A percentile compares a stretch with the other conserved stretches of the same genome.
These are phyloP conservation scores for Conger conger DNA, from an alignment of 2,113 vertebrate species.

Conservation along the genomic window DNA sequence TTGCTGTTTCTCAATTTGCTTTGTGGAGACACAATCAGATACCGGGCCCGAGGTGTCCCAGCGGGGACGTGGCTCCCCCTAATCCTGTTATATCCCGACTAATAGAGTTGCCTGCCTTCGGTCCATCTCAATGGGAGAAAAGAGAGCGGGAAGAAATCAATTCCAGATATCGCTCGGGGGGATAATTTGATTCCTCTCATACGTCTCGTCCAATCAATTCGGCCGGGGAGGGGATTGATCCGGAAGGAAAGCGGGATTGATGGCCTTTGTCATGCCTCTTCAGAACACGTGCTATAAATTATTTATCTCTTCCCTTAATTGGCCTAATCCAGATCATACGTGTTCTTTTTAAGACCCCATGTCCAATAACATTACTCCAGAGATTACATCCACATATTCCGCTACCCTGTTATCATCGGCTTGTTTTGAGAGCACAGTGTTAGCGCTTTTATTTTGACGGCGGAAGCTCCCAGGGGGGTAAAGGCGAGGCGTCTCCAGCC, in stretches of 20 bases:
- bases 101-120: slow-evolving; percentile 1
- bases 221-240: slow-evolving; percentile 6
- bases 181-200: slow-evolving; percentile 21
- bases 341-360: neutral
- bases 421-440: neutral
- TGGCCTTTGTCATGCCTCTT: slow-evolving; percentile 5
- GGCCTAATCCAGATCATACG: slow-evolving; percentile 10
- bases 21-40: slow-evolving; percentile 8
- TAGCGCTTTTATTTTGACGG: too few species aligned
- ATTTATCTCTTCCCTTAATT: neutral
- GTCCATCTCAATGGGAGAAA: neutral
- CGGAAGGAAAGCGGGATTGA: neutral
- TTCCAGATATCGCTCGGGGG: slow-evolving; percentile 10
- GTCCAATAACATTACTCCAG: neutral
- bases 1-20: slow-evolving; percentile 6
- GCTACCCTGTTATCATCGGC: neutral
- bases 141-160: slow-evolving; percentile 14
- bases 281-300: neutral
- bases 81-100: slow-evolving; percentile 22
- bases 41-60: neutral
- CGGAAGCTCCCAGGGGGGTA: neutral
- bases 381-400: neutral
- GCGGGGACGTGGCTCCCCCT: neutral
- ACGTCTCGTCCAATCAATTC: slow-evolving; percentile 4
- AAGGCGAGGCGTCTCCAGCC: neutral